Conservation (phyloP, 2,113 vertebrate species). For the Odocoileus virginianus region DNA sequence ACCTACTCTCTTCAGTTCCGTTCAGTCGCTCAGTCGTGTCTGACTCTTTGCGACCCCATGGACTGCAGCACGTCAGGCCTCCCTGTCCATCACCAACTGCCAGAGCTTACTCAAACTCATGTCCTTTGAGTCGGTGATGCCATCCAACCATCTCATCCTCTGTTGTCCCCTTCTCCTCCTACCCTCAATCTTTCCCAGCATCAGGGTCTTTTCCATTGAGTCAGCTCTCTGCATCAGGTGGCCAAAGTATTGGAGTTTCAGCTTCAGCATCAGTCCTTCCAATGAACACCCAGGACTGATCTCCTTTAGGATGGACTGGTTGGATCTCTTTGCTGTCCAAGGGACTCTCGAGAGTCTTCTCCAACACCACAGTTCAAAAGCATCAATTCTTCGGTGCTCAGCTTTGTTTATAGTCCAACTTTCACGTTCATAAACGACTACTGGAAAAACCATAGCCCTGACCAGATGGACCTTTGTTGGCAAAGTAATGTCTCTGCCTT, state of each 20-base stretch:
- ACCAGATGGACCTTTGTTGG: neutral
- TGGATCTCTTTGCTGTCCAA: neutral
- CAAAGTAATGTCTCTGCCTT: neutral
- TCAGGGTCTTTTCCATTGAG: neutral
- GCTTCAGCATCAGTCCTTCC: neutral
- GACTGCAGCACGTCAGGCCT: fast-evolving
- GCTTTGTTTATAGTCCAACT: neutral
- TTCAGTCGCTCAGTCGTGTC: neutral
- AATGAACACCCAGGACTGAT: neutral
- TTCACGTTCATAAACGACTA: neutral
- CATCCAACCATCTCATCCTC: neutral
- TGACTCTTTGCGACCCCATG: neutral
- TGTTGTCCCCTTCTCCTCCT: fast-evolving
- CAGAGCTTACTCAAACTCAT: neutral
- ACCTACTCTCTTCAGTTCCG: neutral
- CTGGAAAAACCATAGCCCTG: neutral
- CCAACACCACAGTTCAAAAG: neutral
- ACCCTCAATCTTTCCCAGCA: neutral
- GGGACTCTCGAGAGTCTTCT: neutral
- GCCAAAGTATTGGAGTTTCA: neutral
- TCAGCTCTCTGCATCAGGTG: neutral
- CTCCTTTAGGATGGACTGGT: neutral
- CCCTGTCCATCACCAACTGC: neutral
- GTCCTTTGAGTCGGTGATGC: neutral
- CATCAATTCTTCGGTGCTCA: neutral